Percentiles rank a stretch among this genome's conserved stretches.
These are phyloP conservation scores for Darevskia nairensis DNA, from an alignment of 2,797 vertebrate species.

Conservation along the genomic window DNA sequence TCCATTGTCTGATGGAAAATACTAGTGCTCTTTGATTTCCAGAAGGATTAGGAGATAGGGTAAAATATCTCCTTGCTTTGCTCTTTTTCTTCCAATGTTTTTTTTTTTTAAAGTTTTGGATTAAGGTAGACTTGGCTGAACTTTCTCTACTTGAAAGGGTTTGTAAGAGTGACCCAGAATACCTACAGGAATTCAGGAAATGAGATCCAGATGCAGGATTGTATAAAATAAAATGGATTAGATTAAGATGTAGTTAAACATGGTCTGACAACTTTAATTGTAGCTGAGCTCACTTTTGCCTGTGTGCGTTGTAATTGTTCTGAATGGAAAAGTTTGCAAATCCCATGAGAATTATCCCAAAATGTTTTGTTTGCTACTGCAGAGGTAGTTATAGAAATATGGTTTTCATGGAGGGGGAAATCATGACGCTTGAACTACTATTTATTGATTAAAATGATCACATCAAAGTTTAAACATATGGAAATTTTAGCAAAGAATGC, in stretches of 20 bases:
- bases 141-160: constrained; percentile 83
- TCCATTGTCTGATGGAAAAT: background rate
- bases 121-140: constrained; percentile 88
- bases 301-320: constrained; percentile 52
- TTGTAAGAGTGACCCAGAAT: constrained; percentile 88
- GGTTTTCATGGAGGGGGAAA: constrained; percentile 40
- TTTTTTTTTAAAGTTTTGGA: constrained; percentile 79
- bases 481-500: constrained; percentile 77
- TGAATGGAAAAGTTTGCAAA: constrained; percentile 60
- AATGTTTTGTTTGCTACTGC: constrained; percentile 56
- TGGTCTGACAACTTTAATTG: constrained; percentile 83
- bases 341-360: constrained; percentile 46
- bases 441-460: constrained; percentile 79
- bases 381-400: constrained; percentile 68
- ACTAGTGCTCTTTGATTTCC: constrained; percentile 46
- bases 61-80: constrained; percentile 36
- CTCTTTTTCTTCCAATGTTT: constrained; percentile 20
- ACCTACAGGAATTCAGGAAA: constrained; percentile 88
- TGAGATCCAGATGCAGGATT: constrained; percentile 87
- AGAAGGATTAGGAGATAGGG: constrained; percentile 49
- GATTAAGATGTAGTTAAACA: constrained; percentile 80
- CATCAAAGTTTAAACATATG: constrained; percentile 71
- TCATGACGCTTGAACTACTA: constrained; percentile 72
- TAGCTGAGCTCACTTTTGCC: constrained; percentile 68
- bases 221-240: constrained; percentile 78